phyloP scores from a whole-genome alignment of 37 sponge, comb jelly and placozoan genomes.

The Halichondria panicea region DNA sequence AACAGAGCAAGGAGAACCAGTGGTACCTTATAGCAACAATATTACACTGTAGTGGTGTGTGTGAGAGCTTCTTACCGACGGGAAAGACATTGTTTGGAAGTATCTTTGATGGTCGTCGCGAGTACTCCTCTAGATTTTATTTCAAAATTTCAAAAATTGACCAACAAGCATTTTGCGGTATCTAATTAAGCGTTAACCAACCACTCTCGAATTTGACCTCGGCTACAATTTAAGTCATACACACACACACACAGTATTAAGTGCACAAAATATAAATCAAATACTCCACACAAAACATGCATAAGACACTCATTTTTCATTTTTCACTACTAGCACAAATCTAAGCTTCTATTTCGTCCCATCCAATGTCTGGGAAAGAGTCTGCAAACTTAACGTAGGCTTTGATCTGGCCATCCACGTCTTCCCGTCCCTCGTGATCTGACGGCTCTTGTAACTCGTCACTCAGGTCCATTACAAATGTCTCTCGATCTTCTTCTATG shows the following conservation, averaged over 20 bases:
- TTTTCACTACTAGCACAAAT: no score
- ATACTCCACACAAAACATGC: no score
- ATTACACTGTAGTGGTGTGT: not conserved
- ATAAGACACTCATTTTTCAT: no score
- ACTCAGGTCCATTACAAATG: not conserved
- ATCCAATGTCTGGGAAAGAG: conserved; percentile 25
- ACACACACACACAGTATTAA: no score
- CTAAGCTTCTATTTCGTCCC: conserved; percentile 21
- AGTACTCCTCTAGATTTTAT: not conserved
- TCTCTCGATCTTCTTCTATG: not conserved
- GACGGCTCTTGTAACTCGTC: not conserved
- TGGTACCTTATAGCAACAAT: not conserved
- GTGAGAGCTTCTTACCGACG: conserved; percentile 8
- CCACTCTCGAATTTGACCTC: no score
- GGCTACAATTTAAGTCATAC: no score
- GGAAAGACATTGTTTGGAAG: conserved; percentile 12
- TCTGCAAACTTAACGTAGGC: conserved; percentile 24
- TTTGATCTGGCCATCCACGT: conserved; percentile 35
- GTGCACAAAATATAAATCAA: no score
- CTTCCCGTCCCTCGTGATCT: conserved; percentile 12
- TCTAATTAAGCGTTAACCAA: no score
- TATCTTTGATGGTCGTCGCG: not conserved
- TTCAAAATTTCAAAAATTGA: conserved; percentile 23
- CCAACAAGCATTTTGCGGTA: conserved; percentile 1
- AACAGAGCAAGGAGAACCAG: not conserved